Evolutionary conservation across 2,113 vertebrate species (phyloP), one percentile per base, ranked within the genome.

Genomic region (Corynorhinus townsendii): DNA sequence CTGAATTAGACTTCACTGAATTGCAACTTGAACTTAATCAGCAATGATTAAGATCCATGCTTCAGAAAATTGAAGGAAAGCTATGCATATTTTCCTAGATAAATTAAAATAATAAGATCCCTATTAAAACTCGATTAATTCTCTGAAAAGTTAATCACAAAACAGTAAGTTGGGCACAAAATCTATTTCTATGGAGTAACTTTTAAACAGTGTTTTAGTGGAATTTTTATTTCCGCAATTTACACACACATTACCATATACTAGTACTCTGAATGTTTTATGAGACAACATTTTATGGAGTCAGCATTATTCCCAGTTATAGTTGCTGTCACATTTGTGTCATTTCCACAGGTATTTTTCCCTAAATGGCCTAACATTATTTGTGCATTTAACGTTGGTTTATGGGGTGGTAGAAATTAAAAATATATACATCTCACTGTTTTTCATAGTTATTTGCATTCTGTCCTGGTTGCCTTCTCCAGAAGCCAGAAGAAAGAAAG

Each of bases 171-270:
- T 73, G 11, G 28, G 17, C 14, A 76, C 35, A 86, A 84, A 68
- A 5, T 86, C 10, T 75, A 76, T 86, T 79, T 94, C 26, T 62
- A 11, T 22, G 47, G 0, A 84, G 19, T 68, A 87, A 96, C 35
- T 79, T 89, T 93, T 43, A 64, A 90, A 52, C 11, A 22, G 40
- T 88, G 14, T 45, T 92, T 95, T 76, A 89, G 77, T 89, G n/a
- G 24, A 14, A 33, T 82, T 95, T 97, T 94, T 82, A 93, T 77
- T 90, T 92, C 94, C 15, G 40, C 45, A 87, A 94, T 86, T 96
- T 94, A 91, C 43, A 88, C 1, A 85, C 17, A 79, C 45, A 90
- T 85, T 90, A 77, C 35, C 47, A 73, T 79, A 59, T 35, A 86
- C 54, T 56, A 22, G 54, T 56, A 56, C 28, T 59, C 16, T 73